A percentile compares a stretch with the other conserved stretches of the same genome.
Evolutionary conservation across 2,113 vertebrate species (phyloP).

Genomic region (Lepus americanus): DNA sequence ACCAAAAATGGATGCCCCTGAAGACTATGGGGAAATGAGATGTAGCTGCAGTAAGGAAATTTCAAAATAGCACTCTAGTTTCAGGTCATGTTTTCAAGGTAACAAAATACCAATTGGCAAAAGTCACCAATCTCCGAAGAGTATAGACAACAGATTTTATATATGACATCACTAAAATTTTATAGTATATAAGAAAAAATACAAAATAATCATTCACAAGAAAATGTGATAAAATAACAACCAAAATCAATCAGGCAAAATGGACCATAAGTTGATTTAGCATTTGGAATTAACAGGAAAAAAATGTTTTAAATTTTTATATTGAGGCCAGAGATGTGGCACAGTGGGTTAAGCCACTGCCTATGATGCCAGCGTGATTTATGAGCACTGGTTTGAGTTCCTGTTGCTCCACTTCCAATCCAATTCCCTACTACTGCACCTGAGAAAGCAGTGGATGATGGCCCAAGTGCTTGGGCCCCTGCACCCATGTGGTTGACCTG

Average conservation of each 20-base stretch:
- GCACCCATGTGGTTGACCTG: no score
- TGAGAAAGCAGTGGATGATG: no score
- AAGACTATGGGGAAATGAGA: neutral
- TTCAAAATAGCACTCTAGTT: neutral
- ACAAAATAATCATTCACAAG: neutral
- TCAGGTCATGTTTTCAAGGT: neutral
- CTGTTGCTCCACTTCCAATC: no score
- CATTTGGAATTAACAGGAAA: neutral
- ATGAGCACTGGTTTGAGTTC: no score
- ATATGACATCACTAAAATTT: neutral
- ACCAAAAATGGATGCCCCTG: neutral
- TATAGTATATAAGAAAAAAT: neutral
- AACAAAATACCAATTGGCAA: neutral
- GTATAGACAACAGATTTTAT: neutral
- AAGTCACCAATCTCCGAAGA: neutral
- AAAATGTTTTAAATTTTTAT: neutral
- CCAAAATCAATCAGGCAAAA: neutral
- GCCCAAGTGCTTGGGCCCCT: no score
- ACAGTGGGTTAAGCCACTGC: no score
- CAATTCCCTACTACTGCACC: no score
- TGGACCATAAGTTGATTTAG: neutral
- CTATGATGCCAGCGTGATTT: no score
- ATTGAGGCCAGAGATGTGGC: no score
- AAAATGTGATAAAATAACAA: neutral
- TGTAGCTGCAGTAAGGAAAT: neutral